phyloP scores from a whole-genome alignment of 2,888 invertebrate genomes.

The Habrosyne pyritoides region DNA sequence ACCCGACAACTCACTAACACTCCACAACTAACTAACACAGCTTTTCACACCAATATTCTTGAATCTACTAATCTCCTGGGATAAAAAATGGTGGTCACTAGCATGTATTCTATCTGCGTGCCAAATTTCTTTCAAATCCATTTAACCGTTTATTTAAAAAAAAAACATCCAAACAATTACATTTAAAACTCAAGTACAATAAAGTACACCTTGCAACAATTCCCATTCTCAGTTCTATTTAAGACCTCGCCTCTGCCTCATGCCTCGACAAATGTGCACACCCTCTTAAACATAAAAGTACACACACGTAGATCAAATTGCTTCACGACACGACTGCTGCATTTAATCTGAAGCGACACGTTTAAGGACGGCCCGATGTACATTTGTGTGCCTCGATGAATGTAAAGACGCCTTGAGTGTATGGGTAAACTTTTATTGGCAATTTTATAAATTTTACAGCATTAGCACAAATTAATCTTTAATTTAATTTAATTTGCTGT shows the following conservation, averaged over 20 bases:
- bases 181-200: not conserved
- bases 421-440: not conserved
- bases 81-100: too few relatives aligned
- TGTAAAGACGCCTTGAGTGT: not conserved
- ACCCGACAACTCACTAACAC: too few relatives aligned
- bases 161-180: not conserved
- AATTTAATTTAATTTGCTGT: too few relatives aligned
- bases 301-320: conserved; percentile 47
- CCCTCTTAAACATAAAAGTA: conserved; percentile 1
- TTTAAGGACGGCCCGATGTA: conserved; percentile 51
- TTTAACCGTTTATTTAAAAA: too few relatives aligned
- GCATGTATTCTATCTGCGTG: too few relatives aligned
- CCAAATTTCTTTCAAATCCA: too few relatives aligned
- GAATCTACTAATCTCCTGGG: too few relatives aligned
- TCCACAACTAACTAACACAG: too few relatives aligned
- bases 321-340: conserved; percentile 36
- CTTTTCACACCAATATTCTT: too few relatives aligned
- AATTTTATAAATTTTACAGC: too few relatives aligned
- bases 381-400: conserved; percentile 47
- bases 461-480: too few relatives aligned
- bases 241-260: not conserved
- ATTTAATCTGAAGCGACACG: conserved; percentile 55
- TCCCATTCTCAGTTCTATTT: not conserved
- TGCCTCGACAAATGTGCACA: conserved; percentile 6
- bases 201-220: not conserved